These are phyloP conservation scores for Cotesia vestalis DNA, from an alignment of 1,140 invertebrate genomes.

Conservation along the genomic window DNA sequence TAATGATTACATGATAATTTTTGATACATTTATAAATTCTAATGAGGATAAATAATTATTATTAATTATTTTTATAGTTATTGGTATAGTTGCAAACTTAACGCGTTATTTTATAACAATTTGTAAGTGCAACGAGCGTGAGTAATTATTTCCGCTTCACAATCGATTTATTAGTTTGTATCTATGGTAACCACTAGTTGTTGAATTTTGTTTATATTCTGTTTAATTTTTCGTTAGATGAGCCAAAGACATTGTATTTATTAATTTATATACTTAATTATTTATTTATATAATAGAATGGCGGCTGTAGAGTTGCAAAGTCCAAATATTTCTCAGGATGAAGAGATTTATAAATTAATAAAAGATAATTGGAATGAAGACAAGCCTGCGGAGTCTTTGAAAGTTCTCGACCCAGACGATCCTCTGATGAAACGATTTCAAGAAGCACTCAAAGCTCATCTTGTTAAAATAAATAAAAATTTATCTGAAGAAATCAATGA, in stretches of 20 bases:
- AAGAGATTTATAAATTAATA: not conserved
- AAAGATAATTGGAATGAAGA: conserved; percentile 14
- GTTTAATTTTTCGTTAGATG: no score
- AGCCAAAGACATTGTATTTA: no score
- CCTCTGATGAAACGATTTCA: conserved; percentile 74
- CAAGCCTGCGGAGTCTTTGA: conserved; percentile 29
- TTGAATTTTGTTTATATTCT: no score
- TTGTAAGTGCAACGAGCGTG: no score
- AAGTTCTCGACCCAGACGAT: conserved; percentile 71
- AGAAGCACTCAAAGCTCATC: conserved; percentile 69
- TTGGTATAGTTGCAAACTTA: no score
- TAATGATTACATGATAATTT: not conserved
- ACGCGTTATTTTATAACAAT: no score
- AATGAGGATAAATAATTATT: not conserved
- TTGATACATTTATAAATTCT: no score
- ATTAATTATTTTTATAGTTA: no score
- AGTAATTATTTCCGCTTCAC: no score
- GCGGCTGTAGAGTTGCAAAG: not conserved
- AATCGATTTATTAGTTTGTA: no score
- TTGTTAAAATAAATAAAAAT: conserved; percentile 66
- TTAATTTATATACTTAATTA: not conserved
- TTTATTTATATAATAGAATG: not conserved
- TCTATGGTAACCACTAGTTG: no score
- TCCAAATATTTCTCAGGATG: conserved; percentile 4
- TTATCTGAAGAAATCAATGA: conserved; percentile 69